phyloP scores from a whole-genome alignment of 2,113 vertebrate species.

The Delphinus delphis region DNA sequence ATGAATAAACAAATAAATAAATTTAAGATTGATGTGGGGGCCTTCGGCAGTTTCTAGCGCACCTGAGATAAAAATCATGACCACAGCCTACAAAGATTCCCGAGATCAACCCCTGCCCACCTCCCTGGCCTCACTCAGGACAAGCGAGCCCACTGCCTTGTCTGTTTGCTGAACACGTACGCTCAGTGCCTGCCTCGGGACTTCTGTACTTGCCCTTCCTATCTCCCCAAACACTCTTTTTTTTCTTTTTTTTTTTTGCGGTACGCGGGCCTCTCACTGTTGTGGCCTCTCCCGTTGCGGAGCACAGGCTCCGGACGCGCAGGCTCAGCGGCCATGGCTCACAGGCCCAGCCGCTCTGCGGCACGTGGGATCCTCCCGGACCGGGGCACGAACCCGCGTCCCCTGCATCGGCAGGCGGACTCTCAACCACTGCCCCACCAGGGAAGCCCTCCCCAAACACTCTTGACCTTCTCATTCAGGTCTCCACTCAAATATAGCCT shows the following conservation, averaged over 20 bases:
- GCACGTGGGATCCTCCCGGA: too few relatives aligned
- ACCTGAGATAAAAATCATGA: neutral
- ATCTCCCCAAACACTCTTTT: neutral
- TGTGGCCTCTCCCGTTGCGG: too few relatives aligned
- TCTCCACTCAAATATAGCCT: neutral
- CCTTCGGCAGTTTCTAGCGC: neutral
- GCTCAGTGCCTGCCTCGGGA: too few relatives aligned
- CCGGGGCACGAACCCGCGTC: too few relatives aligned
- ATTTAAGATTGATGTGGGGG: neutral
- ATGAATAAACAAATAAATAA: too few relatives aligned
- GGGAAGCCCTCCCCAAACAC: neutral
- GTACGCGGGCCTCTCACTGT: too few relatives aligned
- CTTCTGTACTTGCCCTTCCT: constrained; percentile 89
- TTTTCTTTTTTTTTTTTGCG: too few relatives aligned
- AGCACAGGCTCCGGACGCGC: too few relatives aligned
- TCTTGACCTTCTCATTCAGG: neutral
- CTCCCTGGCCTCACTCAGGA: neutral
- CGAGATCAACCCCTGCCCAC: neutral
- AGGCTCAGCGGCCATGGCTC: too few relatives aligned
- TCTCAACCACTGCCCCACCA: too few relatives aligned
- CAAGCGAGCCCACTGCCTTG: accelerated
- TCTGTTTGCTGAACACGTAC: neutral
- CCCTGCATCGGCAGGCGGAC: too few relatives aligned
- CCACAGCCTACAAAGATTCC: neutral
- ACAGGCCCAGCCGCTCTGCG: too few relatives aligned